phyloP scores from a whole-genome alignment of 2,797 vertebrate genomes.

The Cetoscarus ocellatus region DNA sequence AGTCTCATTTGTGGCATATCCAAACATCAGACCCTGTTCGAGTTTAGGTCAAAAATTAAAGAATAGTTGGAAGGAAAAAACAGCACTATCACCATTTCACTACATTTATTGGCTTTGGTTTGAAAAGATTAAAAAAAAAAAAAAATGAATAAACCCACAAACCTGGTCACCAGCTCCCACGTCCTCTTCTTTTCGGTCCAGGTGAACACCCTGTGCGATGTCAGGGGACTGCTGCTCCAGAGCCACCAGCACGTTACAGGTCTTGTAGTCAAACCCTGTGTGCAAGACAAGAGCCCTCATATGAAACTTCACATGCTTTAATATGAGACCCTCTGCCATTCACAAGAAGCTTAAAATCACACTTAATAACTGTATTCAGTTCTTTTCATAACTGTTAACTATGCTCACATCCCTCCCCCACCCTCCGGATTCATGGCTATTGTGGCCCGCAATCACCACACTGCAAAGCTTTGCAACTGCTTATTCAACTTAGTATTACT shows the following conservation, averaged over 20 bases:
- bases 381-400: background rate
- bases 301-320: background rate
- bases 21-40: conserved; percentile 95
- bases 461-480: too few relatives aligned
- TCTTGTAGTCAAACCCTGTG: conserved; percentile 95
- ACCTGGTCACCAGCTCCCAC: conserved; percentile 97
- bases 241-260: conserved; percentile 95
- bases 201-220: conserved; percentile 94
- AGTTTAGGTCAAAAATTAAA: conserved; percentile 4
- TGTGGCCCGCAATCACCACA: background rate
- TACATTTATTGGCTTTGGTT: too few relatives aligned
- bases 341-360: too few relatives aligned
- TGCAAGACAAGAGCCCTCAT: background rate
- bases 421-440: background rate
- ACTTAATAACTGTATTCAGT: too few relatives aligned
- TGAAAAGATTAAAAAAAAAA: too few relatives aligned
- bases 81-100: background rate
- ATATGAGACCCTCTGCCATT: too few relatives aligned
- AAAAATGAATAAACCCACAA: conserved; percentile 8
- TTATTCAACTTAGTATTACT: too few relatives aligned
- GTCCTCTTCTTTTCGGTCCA: conserved; percentile 94
- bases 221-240: conserved; percentile 96
- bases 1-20: conserved; percentile 96
- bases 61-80: background rate
- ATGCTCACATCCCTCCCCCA: too few relatives aligned